These are phyloP conservation scores for Lethrus apterus DNA, from an alignment of 1,140 invertebrate genomes.

Conservation along the genomic window DNA sequence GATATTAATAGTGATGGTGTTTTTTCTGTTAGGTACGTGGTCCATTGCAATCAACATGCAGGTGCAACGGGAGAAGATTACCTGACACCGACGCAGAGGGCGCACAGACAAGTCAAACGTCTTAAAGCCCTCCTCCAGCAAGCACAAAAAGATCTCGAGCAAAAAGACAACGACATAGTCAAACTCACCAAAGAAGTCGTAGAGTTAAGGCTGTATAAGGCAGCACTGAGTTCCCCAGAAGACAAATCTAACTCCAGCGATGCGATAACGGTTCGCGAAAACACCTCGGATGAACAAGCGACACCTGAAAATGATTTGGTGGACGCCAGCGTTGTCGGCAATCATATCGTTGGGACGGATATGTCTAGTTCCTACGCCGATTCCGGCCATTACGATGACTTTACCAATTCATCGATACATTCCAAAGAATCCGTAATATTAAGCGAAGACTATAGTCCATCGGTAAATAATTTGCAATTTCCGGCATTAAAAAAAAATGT, in stretches of 20 bases:
- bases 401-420: constrained; percentile 61
- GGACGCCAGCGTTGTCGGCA: constrained; percentile 12
- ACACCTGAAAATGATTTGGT: constrained; percentile 13
- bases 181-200: constrained; percentile 76
- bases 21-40: constrained; percentile 54
- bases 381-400: constrained; percentile 79
- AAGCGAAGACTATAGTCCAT: constrained; percentile 22
- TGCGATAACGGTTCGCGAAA: constrained; percentile 63
- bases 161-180: constrained; percentile 72
- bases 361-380: constrained; percentile 60
- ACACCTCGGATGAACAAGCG: constrained; percentile 28
- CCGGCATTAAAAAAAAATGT: neutral
- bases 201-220: constrained; percentile 69
- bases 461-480: constrained; percentile 18
- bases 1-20: no score
- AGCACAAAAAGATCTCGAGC: constrained; percentile 66
- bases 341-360: constrained; percentile 8
- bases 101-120: constrained; percentile 67
- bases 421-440: constrained; percentile 53
- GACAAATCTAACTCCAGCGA: constrained; percentile 63
- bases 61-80: constrained; percentile 68
- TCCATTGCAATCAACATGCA: constrained; percentile 73
- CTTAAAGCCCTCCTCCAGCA: constrained; percentile 62
- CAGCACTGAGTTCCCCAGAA: constrained; percentile 64
- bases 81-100: constrained; percentile 77